Base-by-base conservation (phyloP, 2,888 invertebrate genomes). In the Altica lythri region DNA sequence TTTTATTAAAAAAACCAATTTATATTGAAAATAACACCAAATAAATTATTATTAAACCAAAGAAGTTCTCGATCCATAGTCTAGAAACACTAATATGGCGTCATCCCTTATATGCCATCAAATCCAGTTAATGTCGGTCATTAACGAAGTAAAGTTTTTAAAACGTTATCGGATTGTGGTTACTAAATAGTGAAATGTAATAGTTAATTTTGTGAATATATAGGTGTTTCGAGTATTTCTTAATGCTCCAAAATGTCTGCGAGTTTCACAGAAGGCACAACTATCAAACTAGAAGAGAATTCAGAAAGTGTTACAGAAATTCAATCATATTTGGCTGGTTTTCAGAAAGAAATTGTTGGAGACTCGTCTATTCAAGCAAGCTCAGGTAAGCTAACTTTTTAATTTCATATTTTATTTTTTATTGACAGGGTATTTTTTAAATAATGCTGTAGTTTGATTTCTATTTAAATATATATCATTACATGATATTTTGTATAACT, bases 271-370 rank as follows among this genome's bases (percentile, higher is more conserved):
- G 67, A 72, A 43, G 65, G 62, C 55, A 75, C 78, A 43, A 74
- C 78, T 43, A 75, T 78, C 34, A 78, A 77, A 57, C 70, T 80
- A 51, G 79, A 78, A 62, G 78, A 80, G 48, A 70, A 75, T 22
- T 54, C 71, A n/a, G 77, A 77, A 57, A 77, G 74, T 61, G 84
- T 86, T 19, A 84, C 84, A 4, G 86, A 89, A 67, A 85, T 92
- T 61, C 90, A 92, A 70, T 86, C 86, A 37, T 92, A 92, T 69
- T 78, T 93, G 61, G 88, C 88, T 55, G 87, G 88, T 12, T 90
- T 91, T 71, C 89, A 91, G 67, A 90, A 90, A 69, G 90, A 91
- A 75, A 89, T 90, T 60, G 81, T 81, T 17, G 79, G 79, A 52
- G 82, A 81, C 66, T 76, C 77, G 9, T 75, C 77, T 12, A 68